These are phyloP conservation scores for Paguma larvata DNA, from an alignment of 2,797 vertebrate species.

Conservation along the genomic window DNA sequence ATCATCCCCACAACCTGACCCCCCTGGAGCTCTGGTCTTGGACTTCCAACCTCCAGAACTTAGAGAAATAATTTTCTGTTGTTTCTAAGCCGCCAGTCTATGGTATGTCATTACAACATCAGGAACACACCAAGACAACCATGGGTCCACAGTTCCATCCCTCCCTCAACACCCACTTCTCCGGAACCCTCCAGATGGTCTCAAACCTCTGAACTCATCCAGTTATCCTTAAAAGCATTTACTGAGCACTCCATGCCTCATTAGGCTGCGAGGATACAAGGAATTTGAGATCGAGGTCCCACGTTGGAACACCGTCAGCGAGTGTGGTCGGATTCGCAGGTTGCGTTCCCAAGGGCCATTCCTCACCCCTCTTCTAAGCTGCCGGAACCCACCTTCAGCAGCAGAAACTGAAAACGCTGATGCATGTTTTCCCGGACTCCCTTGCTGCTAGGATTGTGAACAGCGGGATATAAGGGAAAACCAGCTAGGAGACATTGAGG, in stretches of 20 bases:
- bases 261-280: neutral
- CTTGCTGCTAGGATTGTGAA: conserved; percentile 40
- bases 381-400: conserved; percentile 78
- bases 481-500: neutral
- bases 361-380: conserved; percentile 77
- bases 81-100: neutral
- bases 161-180: neutral
- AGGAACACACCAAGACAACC: neutral
- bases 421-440: conserved; percentile 62
- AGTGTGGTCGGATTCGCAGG: neutral
- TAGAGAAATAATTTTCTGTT: neutral
- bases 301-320: neutral
- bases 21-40: neutral
- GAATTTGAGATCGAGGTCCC: neutral
- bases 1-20: neutral
- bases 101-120: neutral
- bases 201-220: neutral
- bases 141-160: neutral
- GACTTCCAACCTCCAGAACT: neutral
- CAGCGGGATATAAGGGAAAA: neutral
- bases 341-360: neutral
- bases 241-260: neutral
- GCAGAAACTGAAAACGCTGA: conserved; percentile 75
- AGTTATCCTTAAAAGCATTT: neutral
- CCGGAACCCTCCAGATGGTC: neutral